Base-by-base conservation (phyloP, 2,888 invertebrate genomes). In the Caenorhabditis panamensis region DNA sequence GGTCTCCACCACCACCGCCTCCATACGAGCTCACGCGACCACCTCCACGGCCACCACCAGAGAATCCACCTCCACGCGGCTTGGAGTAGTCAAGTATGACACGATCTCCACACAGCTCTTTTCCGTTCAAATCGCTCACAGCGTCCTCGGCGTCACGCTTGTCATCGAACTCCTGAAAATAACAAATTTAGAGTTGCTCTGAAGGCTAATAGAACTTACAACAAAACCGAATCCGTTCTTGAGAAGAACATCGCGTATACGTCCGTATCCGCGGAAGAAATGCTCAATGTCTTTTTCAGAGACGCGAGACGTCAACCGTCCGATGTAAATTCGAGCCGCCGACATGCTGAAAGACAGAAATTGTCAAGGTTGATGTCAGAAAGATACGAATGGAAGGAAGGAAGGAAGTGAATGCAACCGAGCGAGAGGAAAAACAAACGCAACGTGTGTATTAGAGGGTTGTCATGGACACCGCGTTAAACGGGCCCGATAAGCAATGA, bases 151-250 rank as follows among this genome's bases (percentile, higher is more conserved):
- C 92, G 90, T 93, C 93, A 72, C 92, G 90, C 71, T 91, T 86
- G 78, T 92, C 92, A 58, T 92, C 92, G 90, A 93, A 93, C 84
- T 93, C 92, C 92, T 92, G 59, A n/a, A 87, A 82, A 6, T 16
- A 4, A 62, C 13, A 41, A 16, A 41, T 11, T 41, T 13, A 26
- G 22, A 22, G 44, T 63, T 22, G 20, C 9, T 36, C n/a, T n/a
- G n/a, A 9, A 61, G 2, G 41, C 22, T 13, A 28, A 54, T 22
- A 37, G 24, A 62, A 83, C 86, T 82, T 94, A 96, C 96, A 93
- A 97, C 96, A 94, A 97, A 97, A 84, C 96, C 96, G 93, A 96
- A 97, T 91, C 96, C 97, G 93, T 96, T 96, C 93, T 97, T 97
- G 93, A 97, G 94, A 85, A 96, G 94, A 89, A 97, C 95, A 92